Evolutionary conservation across 2,888 invertebrate species (phyloP).

Genomic region (Portevinia maculata): DNA sequence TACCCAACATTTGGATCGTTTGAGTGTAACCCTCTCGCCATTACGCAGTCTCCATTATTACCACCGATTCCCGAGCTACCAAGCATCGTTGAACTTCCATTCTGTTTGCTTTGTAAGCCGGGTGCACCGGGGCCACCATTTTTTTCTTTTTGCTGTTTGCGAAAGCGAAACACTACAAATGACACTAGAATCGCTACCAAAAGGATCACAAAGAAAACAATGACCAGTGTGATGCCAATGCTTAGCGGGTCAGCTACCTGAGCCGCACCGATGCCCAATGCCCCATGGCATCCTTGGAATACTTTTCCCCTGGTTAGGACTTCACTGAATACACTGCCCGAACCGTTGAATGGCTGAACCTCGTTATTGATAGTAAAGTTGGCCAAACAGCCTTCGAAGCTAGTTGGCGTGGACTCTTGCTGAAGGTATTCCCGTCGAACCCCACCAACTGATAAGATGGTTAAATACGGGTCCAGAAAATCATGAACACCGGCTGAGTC

Average conservation of each 20-base stretch:
- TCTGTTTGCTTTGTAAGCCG: slow-evolving; percentile 90
- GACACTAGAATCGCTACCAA: slow-evolving; percentile 94
- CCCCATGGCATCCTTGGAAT: slow-evolving; percentile 89
- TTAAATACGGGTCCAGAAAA: slow-evolving; percentile 95
- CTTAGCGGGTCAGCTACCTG: slow-evolving; percentile 93
- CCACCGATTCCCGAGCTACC: slow-evolving; percentile 88
- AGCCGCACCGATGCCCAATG: slow-evolving; percentile 89
- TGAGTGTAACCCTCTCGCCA: slow-evolving; percentile 87
- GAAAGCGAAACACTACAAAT: slow-evolving; percentile 94
- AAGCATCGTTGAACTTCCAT: slow-evolving; percentile 87
- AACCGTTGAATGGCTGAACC: slow-evolving; percentile 94
- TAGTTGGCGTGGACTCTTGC: slow-evolving; percentile 84
- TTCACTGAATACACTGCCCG: slow-evolving; percentile 91
- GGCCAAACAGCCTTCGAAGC: slow-evolving; percentile 94
- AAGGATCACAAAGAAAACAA: slow-evolving; percentile 95
- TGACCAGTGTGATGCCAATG: slow-evolving; percentile 96
- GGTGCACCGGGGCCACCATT: slow-evolving; percentile 86
- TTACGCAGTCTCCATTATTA: slow-evolving; percentile 87
- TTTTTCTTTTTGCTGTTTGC: slow-evolving; percentile 94
- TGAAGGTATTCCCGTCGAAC: slow-evolving; percentile 85
- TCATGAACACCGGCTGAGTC: slow-evolving; percentile 94
- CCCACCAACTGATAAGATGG: slow-evolving; percentile 91
- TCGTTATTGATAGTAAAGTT: slow-evolving; percentile 95
- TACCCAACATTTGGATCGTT: slow-evolving; percentile 88
- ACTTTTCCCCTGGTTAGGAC: slow-evolving; percentile 89